Evolutionary conservation across 2,888 invertebrate genomes (phyloP), one percentile per base, ranked within the genome.

Genomic region (Cepaea hortensis): DNA sequence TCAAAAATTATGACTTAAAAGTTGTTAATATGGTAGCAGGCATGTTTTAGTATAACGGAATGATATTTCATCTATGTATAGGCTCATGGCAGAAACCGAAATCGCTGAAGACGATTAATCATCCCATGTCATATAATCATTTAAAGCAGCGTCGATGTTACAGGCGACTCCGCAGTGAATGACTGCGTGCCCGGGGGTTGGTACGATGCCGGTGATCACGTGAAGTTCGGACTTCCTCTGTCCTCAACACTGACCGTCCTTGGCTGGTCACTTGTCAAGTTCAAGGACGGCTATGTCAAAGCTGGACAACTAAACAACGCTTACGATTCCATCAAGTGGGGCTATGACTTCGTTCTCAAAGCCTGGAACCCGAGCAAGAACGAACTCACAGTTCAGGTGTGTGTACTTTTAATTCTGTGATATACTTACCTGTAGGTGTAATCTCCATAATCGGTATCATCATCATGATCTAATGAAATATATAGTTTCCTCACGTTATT

Each of bases 341-440:
- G 95, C 0, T 95, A 95, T 0, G 96, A 96, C 92, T 96, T 96
- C 91, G 95, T 96, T 90, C 95, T 96, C 87, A 96, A 88, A n/a
- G 88, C 89, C 18, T 88, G 88, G 88, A 83, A 85, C 61, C 85
- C 88, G 3, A n/a, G 7, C 73, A 83, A 79, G 6, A 70, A 70
- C 23, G 77, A 86, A 20, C 88, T 88, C 13, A 77, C 81, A 3
- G 86, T 72, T 0, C 88, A 88, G 86, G 88, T 88, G 15, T 48
- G 85, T n/a, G 65, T 35, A 0, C 46, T 46, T 65, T 15, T 68
- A 7, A 68, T 68, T n/a, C 5, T 68, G 5, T 68, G 18, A 11
- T 68, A 68, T 20, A 15, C 68, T 68, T 5, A 68, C 18, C 68
- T 15, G 20, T 15, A 35, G 35, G 35, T 35, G 35, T 35, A 35